Base-by-base conservation (phyloP, 2,888 invertebrate species). In the Alloscopus bannaensis region DNA sequence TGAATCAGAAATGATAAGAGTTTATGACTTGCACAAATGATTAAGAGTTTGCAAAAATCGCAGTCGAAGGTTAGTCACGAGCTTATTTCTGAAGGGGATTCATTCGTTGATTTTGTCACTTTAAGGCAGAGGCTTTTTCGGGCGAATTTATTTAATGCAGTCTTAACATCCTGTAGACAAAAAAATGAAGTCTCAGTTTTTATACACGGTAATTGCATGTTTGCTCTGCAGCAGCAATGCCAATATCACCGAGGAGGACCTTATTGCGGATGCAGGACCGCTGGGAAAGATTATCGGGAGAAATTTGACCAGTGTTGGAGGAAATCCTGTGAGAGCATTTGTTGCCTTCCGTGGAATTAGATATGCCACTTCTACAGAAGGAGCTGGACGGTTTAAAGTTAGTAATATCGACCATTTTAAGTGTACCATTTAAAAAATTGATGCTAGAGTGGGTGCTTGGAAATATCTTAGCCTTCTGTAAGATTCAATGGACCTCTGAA, bases 381-480 rank as follows among this genome's bases (percentile, higher is more conserved):
- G 47, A 36, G 20, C 16, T 0, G 42, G 24, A 16, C 50, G 83
- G 42, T 83, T 83, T 70, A 45, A 57, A 60, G 83, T 81, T 70
- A 4, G 52, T 22, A n/a, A n/a, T n/a, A n/a, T n/a, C n/a, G n/a
- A n/a, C n/a, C n/a, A n/a, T n/a, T 18, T 45, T 45, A 45, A 45
- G n/a, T n/a, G n/a, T n/a, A n/a, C n/a, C n/a, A n/a, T n/a, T n/a
- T n/a, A n/a, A n/a, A n/a, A n/a, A n/a, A n/a, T n/a, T n/a, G n/a
- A n/a, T n/a, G n/a, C n/a, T n/a, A n/a, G n/a, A n/a, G n/a, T n/a
- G n/a, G n/a, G n/a, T n/a, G n/a, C n/a, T n/a, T n/a, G n/a, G n/a
- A n/a, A n/a, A n/a, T n/a, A n/a, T n/a, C n/a, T n/a, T 26, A 82
- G 82, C 82, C 82, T 2, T 82, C 82, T 4, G 24, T 24, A 42